Percentiles rank a stretch among this genome's conserved stretches.
Conservation (phyloP, 2,797 vertebrate genomes). For the Hippopotamyrus pictus region DNA sequence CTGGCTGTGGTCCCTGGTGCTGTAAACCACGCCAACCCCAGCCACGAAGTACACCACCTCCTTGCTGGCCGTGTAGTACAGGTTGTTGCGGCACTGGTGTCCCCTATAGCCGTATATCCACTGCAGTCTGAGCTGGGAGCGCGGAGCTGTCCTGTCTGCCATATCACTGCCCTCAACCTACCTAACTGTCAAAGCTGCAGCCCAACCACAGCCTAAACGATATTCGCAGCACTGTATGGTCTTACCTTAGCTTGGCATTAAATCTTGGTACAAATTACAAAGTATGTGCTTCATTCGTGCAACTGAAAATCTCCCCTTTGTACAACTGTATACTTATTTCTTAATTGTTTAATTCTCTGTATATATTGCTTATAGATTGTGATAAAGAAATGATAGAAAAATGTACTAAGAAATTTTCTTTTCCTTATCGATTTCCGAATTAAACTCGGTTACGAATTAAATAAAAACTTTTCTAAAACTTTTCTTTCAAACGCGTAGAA, state of each 20-base stretch:
- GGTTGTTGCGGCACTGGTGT: conserved; percentile 91
- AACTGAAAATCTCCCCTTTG: background rate
- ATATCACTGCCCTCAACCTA: conserved; percentile 43
- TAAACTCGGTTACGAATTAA: background rate
- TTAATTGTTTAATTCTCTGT: background rate
- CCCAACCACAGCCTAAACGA: background rate
- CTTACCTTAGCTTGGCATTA: background rate
- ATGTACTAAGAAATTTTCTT: background rate
- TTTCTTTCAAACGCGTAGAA: background rate
- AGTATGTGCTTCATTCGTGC: background rate
- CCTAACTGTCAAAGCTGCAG: background rate
- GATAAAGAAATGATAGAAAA: background rate
- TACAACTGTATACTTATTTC: background rate
- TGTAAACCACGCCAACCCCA: conserved; percentile 88
- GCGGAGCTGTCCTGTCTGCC: conserved; percentile 86
- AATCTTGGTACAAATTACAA: background rate
- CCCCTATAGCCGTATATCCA: conserved; percentile 92
- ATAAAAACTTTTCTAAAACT: background rate
- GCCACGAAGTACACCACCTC: conserved; percentile 93
- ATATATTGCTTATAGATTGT: background rate
- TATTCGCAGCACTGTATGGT: background rate
- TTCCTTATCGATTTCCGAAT: background rate
- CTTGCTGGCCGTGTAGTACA: conserved; percentile 85
- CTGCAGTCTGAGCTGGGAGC: conserved; percentile 82
- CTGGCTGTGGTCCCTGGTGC: conserved; percentile 85